Percentiles rank a stretch among this genome's conserved stretches.
Conservation (phyloP, 1,140 invertebrate species). For the Drosophila kikkawai region DNA sequence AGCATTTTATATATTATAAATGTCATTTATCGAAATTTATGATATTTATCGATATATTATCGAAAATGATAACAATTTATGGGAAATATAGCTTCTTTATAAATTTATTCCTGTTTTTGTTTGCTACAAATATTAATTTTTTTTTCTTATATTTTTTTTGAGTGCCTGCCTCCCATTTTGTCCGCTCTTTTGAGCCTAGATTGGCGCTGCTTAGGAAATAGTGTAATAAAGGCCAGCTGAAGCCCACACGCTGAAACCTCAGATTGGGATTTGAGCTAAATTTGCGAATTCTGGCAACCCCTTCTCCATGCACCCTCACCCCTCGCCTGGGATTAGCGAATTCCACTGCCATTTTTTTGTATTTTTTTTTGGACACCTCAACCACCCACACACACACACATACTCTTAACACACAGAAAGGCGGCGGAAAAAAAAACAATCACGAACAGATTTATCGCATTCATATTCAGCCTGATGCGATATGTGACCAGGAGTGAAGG, state of each 20-base stretch:
- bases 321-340: constrained; percentile 68
- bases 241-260: constrained; percentile 20
- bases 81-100: no score
- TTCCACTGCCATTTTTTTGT: constrained; percentile 68
- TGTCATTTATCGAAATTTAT: no score
- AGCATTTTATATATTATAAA: no score
- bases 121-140: no score
- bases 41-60: no score
- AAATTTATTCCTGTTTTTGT: no score
- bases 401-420: not conserved
- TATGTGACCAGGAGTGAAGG: constrained; percentile 58
- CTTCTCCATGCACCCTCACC: not conserved
- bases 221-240: constrained; percentile 81
- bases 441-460: constrained; percentile 84
- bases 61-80: no score
- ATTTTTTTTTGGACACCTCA: constrained; percentile 57
- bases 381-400: constrained; percentile 12
- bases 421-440: constrained; percentile 70
- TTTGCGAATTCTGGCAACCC: constrained; percentile 19
- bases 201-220: constrained; percentile 56
- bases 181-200: constrained; percentile 27
- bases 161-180: not conserved
- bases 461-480: constrained; percentile 81
- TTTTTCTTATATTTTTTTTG: not conserved
- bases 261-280: constrained; percentile 27